Conservation (phyloP, 2,113 vertebrate genomes). For the Muntiacus muntjak region DNA sequence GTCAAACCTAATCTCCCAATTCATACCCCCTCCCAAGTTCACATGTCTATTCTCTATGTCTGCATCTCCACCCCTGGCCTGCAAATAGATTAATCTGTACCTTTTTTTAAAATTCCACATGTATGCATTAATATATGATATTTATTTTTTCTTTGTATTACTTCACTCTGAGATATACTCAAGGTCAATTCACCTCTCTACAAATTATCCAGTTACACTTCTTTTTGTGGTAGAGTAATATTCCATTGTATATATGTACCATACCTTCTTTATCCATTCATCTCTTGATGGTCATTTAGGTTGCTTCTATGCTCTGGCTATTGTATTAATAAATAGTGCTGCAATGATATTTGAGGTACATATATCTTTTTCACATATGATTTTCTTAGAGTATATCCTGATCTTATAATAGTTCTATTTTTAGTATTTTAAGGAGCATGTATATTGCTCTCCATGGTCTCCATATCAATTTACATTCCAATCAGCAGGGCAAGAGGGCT, state of each 20-base stretch:
- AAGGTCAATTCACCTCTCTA: background rate
- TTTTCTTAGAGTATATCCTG: background rate
- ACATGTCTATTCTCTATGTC: background rate
- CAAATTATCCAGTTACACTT: background rate
- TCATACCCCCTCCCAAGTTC: background rate
- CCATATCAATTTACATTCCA: background rate
- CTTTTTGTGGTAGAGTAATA: background rate
- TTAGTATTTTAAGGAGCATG: background rate
- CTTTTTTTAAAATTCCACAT: background rate
- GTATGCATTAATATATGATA: background rate
- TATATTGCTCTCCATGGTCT: background rate
- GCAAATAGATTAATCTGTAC: background rate
- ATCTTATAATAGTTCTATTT: background rate
- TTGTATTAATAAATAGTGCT: background rate
- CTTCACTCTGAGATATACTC: background rate
- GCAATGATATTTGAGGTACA: background rate
- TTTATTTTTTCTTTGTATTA: background rate
- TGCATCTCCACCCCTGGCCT: background rate
- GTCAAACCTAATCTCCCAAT: background rate
- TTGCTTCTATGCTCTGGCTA: background rate
- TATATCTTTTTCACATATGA: background rate
- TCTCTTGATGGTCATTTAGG: background rate
- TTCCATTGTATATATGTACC: background rate
- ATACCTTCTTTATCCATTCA: background rate
- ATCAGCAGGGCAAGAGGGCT: background rate